phyloP scores from a whole-genome alignment of 2,888 invertebrate genomes.

The Heteropelma amictum region DNA sequence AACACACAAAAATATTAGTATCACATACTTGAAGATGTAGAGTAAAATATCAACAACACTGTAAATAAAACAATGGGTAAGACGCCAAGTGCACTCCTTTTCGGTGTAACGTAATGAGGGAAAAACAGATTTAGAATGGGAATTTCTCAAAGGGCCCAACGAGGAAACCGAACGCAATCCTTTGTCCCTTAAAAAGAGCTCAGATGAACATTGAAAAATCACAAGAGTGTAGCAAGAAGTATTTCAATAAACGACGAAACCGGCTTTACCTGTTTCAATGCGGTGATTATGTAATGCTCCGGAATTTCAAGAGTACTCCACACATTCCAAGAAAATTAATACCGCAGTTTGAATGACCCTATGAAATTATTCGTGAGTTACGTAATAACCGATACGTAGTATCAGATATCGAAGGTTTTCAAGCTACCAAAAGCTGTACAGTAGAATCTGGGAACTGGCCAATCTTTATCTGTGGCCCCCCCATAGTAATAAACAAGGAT shows the following conservation, averaged over 20 bases:
- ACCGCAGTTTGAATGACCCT: conserved; percentile 57
- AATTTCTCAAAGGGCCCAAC: not conserved
- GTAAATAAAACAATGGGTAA: conserved; percentile 30
- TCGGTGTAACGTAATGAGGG: not conserved
- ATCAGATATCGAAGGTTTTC: conserved; percentile 50
- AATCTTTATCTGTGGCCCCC: conserved; percentile 55
- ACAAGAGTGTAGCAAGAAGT: not conserved
- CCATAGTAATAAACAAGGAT: too few species aligned
- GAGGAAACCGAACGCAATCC: not conserved
- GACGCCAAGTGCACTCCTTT: not conserved
- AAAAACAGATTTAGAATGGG: not conserved
- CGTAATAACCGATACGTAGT: conserved; percentile 58
- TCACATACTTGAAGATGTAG: conserved; percentile 39
- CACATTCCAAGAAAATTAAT: conserved; percentile 55
- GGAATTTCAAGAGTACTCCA: conserved; percentile 53
- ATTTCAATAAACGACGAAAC: not conserved
- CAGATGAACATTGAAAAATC: not conserved
- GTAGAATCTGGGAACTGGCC: conserved; percentile 53
- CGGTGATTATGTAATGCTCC: conserved; percentile 54
- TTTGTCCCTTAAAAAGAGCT: not conserved
- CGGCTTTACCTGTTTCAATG: conserved; percentile 14
- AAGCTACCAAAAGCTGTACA: conserved; percentile 51
- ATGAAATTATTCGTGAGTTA: conserved; percentile 43
- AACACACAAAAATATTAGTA: conserved; percentile 2
- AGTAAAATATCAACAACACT: conserved; percentile 58